Evolutionary conservation across 1,140 invertebrate genomes (phyloP).

Genomic region (Nasonia giraulti): DNA sequence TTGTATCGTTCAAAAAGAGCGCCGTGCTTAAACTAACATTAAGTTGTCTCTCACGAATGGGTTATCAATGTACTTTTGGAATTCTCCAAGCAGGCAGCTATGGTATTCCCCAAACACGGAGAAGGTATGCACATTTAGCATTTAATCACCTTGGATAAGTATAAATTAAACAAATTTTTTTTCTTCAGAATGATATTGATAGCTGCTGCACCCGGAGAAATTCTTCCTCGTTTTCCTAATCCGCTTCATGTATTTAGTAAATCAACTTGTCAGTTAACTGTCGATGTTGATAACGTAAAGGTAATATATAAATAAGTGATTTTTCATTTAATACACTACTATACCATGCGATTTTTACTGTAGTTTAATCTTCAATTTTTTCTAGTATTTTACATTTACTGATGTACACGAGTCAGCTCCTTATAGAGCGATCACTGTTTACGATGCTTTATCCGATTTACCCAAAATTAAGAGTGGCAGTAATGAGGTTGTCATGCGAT

Average conservation of each 20-base stretch:
- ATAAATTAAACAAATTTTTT: constrained; percentile 60
- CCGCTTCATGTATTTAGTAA: constrained; percentile 87
- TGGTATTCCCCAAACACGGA: constrained; percentile 88
- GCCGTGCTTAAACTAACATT: constrained; percentile 90
- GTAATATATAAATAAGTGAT: constrained; percentile 49
- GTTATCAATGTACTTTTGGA: constrained; percentile 92
- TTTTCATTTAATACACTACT: no score
- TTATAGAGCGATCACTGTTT: constrained; percentile 83
- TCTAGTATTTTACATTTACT: neutral
- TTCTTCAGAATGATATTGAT: constrained; percentile 82
- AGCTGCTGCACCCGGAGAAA: constrained; percentile 87
- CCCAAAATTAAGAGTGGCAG: constrained; percentile 86
- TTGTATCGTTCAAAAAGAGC: constrained; percentile 85
- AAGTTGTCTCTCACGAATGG: constrained; percentile 86
- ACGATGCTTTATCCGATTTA: constrained; percentile 89
- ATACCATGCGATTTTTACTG: no score
- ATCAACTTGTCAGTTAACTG: constrained; percentile 81
- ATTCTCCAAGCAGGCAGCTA: constrained; percentile 92
- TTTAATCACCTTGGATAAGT: neutral
- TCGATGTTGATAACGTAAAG: constrained; percentile 84
- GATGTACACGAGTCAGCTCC: constrained; percentile 77
- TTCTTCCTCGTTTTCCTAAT: constrained; percentile 87
- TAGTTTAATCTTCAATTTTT: no score
- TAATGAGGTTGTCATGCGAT: constrained; percentile 81
- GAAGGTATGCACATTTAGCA: constrained; percentile 73